These are phyloP conservation scores for Slavum lentiscoides DNA, from an alignment of 2,888 invertebrate species.

Conservation along the genomic window DNA sequence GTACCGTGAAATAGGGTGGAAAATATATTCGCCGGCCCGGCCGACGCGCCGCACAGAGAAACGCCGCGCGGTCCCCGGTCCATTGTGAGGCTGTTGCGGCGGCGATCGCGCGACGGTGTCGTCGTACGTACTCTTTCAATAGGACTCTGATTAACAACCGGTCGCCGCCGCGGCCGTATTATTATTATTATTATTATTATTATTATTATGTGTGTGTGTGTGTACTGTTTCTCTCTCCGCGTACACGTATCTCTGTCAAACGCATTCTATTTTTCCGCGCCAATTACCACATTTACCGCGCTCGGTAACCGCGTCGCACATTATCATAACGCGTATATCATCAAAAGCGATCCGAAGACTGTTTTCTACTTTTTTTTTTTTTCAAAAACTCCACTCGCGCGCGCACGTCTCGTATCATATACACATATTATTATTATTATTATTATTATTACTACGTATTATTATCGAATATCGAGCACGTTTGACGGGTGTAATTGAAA, in stretches of 20 bases:
- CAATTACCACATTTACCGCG: constrained; percentile 43
- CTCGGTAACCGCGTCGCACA: background rate
- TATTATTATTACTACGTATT: background rate
- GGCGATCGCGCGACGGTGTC: background rate
- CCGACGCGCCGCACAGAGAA: no score
- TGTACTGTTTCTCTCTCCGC: background rate
- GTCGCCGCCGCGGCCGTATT: constrained; percentile 22
- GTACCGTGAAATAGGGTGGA: constrained; percentile 52
- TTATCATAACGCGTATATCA: no score
- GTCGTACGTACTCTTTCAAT: constrained; percentile 34
- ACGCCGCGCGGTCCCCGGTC: constrained; percentile 43
- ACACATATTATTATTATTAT: background rate
- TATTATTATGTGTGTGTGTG: no score
- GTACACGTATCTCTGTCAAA: background rate
- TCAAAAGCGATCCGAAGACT: no score
- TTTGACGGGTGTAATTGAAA: constrained; percentile 43
- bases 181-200: background rate
- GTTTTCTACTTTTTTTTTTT: no score
- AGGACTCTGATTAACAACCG: constrained; percentile 53
- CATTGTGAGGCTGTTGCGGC: constrained; percentile 49
- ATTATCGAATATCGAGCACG: background rate
- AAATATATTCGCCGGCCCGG: constrained; percentile 35
- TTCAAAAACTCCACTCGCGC: background rate
- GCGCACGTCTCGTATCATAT: no score
- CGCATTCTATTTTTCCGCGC: background rate